These are phyloP conservation scores for Stegostoma tigrinum DNA, from an alignment of 2,113 vertebrate species.

Conservation along the genomic window DNA sequence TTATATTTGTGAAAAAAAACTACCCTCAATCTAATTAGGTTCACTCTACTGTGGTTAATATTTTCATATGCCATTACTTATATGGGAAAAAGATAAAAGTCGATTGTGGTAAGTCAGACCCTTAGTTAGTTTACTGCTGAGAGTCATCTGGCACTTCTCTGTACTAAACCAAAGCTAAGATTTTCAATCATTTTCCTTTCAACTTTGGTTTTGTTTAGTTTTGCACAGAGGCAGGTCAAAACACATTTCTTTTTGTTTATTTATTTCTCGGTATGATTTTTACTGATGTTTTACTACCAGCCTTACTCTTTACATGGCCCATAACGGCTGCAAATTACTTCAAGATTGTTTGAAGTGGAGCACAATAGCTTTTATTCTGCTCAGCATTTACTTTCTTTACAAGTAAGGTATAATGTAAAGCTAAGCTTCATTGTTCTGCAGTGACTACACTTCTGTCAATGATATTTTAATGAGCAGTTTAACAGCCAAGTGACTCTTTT, in stretches of 20 bases:
- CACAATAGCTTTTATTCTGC: not conserved
- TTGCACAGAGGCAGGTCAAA: conserved; percentile 19
- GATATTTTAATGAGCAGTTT: not conserved
- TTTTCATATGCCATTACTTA: not conserved
- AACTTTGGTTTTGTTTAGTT: conserved; percentile 15
- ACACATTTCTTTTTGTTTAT: conserved; percentile 26
- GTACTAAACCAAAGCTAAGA: not conserved
- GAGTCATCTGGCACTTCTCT: conserved; percentile 22
- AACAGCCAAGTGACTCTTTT: not conserved
- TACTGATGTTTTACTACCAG: conserved; percentile 13
- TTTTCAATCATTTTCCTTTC: conserved; percentile 22
- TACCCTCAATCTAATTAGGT: not conserved
- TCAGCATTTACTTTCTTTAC: not conserved
- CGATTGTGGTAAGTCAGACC: conserved; percentile 1
- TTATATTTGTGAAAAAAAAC: not conserved
- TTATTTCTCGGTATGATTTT: conserved; percentile 27
- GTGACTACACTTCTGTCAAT: not conserved
- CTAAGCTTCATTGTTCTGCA: not conserved
- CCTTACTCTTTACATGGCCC: not conserved
- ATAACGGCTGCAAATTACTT: not conserved
- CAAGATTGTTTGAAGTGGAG: not conserved
- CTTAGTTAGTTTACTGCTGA: conserved; percentile 1
- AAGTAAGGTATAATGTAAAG: not conserved
- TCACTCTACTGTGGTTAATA: not conserved
- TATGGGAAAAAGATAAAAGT: conserved; percentile 6